Base-by-base conservation (phyloP, 2,113 vertebrate genomes). In the Prunella himalayana region DNA sequence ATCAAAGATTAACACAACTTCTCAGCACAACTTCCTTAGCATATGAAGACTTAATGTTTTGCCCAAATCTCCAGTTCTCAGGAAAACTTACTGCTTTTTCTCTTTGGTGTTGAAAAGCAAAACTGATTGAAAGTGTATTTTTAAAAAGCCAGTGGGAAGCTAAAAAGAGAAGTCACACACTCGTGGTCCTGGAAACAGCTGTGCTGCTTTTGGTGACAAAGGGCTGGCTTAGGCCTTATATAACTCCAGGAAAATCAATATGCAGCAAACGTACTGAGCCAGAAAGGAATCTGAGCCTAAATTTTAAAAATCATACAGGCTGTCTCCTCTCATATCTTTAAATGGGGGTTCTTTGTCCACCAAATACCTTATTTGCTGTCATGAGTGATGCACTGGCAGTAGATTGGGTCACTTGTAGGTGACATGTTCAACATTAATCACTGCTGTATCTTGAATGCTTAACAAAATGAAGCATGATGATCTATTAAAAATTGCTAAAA, bases 101-200 rank as follows among this genome's bases (percentile, higher is more conserved):
- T 76, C 39, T 90, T 65, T 25, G 23, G 56, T 78, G 59, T 70
- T 77, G 42, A 86, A 88, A 90, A 90, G 71, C 50, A 96, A 88
- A 86, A 70, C 59, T 83, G 49, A 92, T 83, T 81, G 71, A 60
- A 90, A 96, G 76, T 37, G 22, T 95, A 92, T 96, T 92, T 95
- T 94, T 93, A 88, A 87, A 94, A 91, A 96, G 80, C 33, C 92
- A 94, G 83, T 94, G 75, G 90, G 89, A 96, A 96, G 86, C 92
- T 88, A 88, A 93, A 93, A 91, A 56, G 90, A 92, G 90, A 94
- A 96, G 82, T 94, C 81, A 85, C 81, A 75, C 56, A 82, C 68
- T 96, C 80, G 87, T 35, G 80, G 81, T 85, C 60, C 79, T 94
- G 88, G 82, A 94, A 94, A 96, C 93, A 95, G 88, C 90, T 97